phyloP scores from a whole-genome alignment of 1,140 invertebrate genomes.

The Drosophila murphyi region DNA sequence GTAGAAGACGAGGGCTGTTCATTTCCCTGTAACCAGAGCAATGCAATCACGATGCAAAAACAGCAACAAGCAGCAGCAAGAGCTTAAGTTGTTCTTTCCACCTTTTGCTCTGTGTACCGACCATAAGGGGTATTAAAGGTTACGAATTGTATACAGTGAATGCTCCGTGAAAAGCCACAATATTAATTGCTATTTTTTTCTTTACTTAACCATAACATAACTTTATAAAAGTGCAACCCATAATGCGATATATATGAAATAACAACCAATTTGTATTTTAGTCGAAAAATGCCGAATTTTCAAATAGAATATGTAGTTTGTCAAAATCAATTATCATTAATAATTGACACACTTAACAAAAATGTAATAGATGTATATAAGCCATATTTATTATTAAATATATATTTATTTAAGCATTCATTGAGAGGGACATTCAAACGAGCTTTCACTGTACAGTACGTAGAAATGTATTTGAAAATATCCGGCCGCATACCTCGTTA shows the following conservation, averaged over 20 bases:
- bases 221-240: no score
- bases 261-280: background rate
- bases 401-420: background rate
- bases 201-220: no score
- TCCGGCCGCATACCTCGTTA: slow-evolving; percentile 20
- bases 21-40: slow-evolving; percentile 1
- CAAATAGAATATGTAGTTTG: background rate
- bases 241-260: no score
- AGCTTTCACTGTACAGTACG: background rate
- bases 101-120: background rate
- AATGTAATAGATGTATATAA: background rate
- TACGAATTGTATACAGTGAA: slow-evolving; percentile 25
- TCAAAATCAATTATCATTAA: background rate
- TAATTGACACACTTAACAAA: background rate
- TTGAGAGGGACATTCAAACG: background rate
- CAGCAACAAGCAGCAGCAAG: slow-evolving; percentile 22
- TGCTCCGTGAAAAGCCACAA: background rate
- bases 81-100: slow-evolving; percentile 63
- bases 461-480: background rate
- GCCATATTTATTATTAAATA: background rate
- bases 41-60: slow-evolving; percentile 32
- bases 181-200: background rate
- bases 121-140: slow-evolving; percentile 12
- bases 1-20: background rate
- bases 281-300: background rate